Conservation (phyloP, 2,797 vertebrate genomes). For the Coendou prehensilis region DNA sequence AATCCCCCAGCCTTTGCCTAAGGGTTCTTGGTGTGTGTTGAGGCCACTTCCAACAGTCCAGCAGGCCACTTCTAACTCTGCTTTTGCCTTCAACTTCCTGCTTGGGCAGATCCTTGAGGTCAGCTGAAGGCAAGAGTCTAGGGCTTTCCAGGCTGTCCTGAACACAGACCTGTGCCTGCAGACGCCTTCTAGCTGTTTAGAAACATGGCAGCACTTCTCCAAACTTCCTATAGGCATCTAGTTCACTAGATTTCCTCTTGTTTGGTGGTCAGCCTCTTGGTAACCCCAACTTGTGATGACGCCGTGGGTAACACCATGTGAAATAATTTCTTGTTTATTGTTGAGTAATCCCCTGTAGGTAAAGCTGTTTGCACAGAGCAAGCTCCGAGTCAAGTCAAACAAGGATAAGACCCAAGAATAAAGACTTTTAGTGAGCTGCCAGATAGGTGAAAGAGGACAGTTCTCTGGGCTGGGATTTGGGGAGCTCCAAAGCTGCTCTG, state of each 20-base stretch:
- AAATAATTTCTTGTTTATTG: background rate
- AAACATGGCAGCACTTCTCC: background rate
- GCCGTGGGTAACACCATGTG: background rate
- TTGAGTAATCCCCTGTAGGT: background rate
- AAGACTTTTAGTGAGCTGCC: background rate
- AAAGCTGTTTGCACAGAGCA: background rate
- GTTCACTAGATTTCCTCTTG: background rate
- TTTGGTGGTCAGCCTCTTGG: background rate
- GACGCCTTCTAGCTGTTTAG: background rate
- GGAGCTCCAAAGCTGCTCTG: background rate
- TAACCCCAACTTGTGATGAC: background rate
- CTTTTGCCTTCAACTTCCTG: background rate
- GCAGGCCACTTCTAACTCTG: too few relatives aligned
- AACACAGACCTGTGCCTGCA: background rate
- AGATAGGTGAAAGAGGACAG: background rate
- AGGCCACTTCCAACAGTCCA: background rate
- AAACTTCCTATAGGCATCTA: background rate
- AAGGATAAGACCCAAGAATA: background rate
- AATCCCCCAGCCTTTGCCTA: background rate
- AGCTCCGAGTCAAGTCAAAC: background rate
- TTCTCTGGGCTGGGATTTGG: background rate
- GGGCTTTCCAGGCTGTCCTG: background rate
- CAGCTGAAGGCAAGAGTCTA: background rate
- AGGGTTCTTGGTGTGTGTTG: background rate
- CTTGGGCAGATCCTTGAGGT: background rate